Percentiles rank a stretch among this genome's conserved stretches.
phyloP scores from a whole-genome alignment of 2,888 invertebrate species.

The Drosophila trichaetosa region DNA sequence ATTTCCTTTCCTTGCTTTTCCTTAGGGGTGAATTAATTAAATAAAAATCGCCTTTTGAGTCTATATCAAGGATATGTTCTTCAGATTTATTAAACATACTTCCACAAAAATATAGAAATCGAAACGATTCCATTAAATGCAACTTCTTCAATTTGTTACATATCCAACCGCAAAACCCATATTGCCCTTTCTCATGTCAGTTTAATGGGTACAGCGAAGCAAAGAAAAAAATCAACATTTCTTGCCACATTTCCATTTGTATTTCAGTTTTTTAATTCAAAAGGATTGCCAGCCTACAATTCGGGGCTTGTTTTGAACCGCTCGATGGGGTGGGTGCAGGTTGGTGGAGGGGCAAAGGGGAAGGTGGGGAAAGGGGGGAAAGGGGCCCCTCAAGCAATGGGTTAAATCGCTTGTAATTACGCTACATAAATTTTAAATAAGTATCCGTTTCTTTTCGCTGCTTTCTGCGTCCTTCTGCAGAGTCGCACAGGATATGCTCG shows the following conservation, averaged over 20 bases:
- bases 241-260: conserved; percentile 38
- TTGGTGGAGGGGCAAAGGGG: no score
- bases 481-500: conserved; percentile 34
- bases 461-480: conserved; percentile 56
- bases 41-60: neutral
- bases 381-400: conserved; percentile 58
- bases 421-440: conserved; percentile 82
- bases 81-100: neutral
- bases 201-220: neutral
- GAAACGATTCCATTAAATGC: neutral
- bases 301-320: conserved; percentile 19
- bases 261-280: conserved; percentile 51
- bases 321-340: neutral
- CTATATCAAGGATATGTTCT: neutral
- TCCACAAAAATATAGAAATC: neutral
- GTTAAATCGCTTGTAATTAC: conserved; percentile 82
- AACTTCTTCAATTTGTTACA: neutral
- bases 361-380: conserved; percentile 6
- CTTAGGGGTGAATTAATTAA: no score
- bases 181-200: neutral
- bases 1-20: neutral
- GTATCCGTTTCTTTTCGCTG: conserved; percentile 79
- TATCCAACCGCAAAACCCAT: no score
- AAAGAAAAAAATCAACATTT: conserved; percentile 7
- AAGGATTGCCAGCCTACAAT: conserved; percentile 50